Base-by-base conservation (phyloP, 2,797 vertebrate species). In the Lagorchestes hirsutus region DNA sequence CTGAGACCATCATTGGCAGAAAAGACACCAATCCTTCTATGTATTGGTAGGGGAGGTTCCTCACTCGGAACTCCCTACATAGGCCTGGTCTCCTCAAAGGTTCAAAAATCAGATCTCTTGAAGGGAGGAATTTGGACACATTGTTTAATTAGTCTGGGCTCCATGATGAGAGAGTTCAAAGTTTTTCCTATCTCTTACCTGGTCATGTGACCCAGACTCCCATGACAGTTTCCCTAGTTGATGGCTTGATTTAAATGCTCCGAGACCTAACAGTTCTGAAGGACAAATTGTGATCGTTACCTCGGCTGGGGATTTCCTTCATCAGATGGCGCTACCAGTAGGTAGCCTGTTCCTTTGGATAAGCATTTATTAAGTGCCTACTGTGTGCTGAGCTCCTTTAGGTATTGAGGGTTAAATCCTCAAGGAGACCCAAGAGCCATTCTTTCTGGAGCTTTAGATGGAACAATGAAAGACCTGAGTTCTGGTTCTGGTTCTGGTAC, bases 351-450 rank as follows among this genome's bases (percentile, higher is more conserved):
- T 22, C 18, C 67, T 82, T 82, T 40, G 9, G 9, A 87, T 11
- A 27, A 50, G 40, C 95, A 9, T 14, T 56, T 93, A 87, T 67
- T 95, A 93, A 96, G 54, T 90, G 55, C n/a, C 22, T 11, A 5
- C 74, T 40, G 28, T 90, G 22, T 87, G 24, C 40, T 87, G 22
- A 46, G 3, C 40, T 46, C 8, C 9, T 46, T 27, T 87, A 87
- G 74, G 74, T 24, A 4, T 50, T 27, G 1, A 74, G 34, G 16
- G 24, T 22, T 74, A 40, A 40, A 40, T 74, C 34, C 62, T 67
- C 4, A 5, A 67, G 62, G 16, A 40, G n/a, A 40, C 9, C 46
- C n/a, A 46, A 46, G 74, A 87, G 27, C 50, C 9, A 24, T 87
- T 87, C 40, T 22, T 87, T 87, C 9, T 87, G 40, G 74, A 87